phyloP scores from a whole-genome alignment of 2,888 invertebrate genomes.

The Amblyjoppa fuscipennis region DNA sequence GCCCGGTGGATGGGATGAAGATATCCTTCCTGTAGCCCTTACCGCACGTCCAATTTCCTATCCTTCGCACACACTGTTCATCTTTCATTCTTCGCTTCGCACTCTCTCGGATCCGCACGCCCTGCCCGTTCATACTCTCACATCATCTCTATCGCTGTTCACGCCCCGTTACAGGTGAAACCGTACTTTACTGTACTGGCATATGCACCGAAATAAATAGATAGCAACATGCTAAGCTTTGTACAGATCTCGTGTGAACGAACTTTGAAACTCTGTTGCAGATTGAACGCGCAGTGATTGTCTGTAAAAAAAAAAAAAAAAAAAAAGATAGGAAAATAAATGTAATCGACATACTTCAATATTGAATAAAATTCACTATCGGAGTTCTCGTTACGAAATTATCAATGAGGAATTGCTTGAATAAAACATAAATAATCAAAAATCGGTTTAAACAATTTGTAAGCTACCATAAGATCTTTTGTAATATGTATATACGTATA shows the following conservation, averaged over 20 bases:
- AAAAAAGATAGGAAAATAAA: too few species aligned
- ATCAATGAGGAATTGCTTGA: too few species aligned
- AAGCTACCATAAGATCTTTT: too few species aligned
- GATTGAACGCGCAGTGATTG: too few species aligned
- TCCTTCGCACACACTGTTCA: not conserved
- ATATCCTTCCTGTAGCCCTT: conserved; percentile 33
- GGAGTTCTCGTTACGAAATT: too few species aligned
- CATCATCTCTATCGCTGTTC: conserved; percentile 22
- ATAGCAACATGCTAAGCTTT: not conserved
- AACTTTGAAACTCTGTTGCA: not conserved
- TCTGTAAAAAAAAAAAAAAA: too few species aligned
- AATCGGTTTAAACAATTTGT: too few species aligned
- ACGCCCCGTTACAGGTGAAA: not conserved
- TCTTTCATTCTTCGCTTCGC: conserved; percentile 23
- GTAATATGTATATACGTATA: too few species aligned
- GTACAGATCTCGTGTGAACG: not conserved
- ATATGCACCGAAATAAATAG: not conserved
- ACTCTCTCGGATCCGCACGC: conserved; percentile 19
- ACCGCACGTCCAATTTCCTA: conserved; percentile 9
- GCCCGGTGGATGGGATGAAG: conserved; percentile 34
- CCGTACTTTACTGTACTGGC: not conserved
- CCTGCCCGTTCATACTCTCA: conserved; percentile 1
- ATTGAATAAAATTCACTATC: too few species aligned
- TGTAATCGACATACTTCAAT: too few species aligned
- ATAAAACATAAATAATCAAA: too few species aligned